These are phyloP conservation scores for Ceraclea dissimilis DNA, from an alignment of 2,888 invertebrate species.

Conservation along the genomic window DNA sequence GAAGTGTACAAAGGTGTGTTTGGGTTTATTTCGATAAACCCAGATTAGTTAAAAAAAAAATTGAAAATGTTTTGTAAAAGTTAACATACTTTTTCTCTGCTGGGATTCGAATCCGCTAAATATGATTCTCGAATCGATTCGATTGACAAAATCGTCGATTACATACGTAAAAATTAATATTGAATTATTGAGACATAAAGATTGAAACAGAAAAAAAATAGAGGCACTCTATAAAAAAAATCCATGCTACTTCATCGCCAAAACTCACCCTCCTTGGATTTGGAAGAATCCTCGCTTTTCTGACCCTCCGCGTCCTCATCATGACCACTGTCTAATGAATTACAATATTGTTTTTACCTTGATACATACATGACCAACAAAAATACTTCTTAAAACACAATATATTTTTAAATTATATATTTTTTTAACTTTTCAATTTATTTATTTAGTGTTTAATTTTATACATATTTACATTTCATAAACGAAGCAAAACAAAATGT, in stretches of 20 bases:
- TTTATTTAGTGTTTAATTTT: neutral
- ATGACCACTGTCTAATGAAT: slow-evolving; percentile 1
- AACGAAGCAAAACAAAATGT: too few species aligned
- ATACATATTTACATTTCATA: neutral
- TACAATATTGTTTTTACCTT: neutral
- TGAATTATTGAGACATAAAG: too few species aligned
- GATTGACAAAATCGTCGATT: too few species aligned
- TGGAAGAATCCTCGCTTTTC: neutral
- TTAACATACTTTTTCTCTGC: too few species aligned
- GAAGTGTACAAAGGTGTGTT: too few species aligned
- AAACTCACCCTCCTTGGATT: slow-evolving; percentile 2
- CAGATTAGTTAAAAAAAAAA: too few species aligned
- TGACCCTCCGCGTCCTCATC: neutral
- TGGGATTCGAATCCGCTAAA: too few species aligned
- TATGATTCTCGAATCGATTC: too few species aligned
- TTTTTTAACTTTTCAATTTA: neutral
- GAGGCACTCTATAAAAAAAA: neutral
- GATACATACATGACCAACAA: neutral
- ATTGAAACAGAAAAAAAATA: neutral
- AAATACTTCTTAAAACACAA: neutral
- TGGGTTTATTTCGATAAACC: too few species aligned
- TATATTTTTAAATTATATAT: neutral
- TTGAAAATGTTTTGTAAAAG: too few species aligned
- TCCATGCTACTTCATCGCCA: neutral
- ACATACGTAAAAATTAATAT: too few species aligned